Evolutionary conservation across 2,113 vertebrate species (phyloP).

Genomic region (Scortum barcoo): DNA sequence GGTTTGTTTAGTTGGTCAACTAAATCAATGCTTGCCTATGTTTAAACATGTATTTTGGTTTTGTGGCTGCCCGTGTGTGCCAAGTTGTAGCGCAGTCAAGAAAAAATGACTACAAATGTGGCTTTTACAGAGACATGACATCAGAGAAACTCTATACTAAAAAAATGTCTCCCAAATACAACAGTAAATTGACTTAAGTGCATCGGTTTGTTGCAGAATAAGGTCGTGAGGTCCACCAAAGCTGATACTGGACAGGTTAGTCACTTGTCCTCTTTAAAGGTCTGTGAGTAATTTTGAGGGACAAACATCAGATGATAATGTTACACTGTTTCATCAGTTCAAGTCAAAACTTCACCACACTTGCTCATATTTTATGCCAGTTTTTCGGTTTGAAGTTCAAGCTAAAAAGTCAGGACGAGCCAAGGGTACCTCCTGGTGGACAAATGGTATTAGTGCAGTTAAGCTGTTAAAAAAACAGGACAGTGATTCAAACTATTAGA

Average conservation of each 20-base stretch:
- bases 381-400: background rate
- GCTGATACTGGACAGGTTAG: background rate
- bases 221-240: background rate
- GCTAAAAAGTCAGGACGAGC: background rate
- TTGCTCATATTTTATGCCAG: constrained; percentile 1
- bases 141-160: background rate
- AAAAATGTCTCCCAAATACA: background rate
- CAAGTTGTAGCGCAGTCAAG: background rate
- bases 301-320: background rate
- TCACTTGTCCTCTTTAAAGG: background rate
- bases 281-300: background rate
- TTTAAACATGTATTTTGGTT: background rate
- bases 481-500: background rate
- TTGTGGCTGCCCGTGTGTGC: background rate
- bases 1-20: too few relatives aligned
- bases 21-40: constrained; percentile 3
- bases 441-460: constrained; percentile 30
- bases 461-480: background rate
- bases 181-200: background rate
- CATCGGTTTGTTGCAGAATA: background rate
- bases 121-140: background rate
- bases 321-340: background rate
- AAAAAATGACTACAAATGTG: background rate
- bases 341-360: background rate
- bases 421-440: constrained; percentile 49